These are phyloP conservation scores for Acanthosepion pharaonis DNA, from an alignment of 2,888 invertebrate genomes.

Conservation along the genomic window DNA sequence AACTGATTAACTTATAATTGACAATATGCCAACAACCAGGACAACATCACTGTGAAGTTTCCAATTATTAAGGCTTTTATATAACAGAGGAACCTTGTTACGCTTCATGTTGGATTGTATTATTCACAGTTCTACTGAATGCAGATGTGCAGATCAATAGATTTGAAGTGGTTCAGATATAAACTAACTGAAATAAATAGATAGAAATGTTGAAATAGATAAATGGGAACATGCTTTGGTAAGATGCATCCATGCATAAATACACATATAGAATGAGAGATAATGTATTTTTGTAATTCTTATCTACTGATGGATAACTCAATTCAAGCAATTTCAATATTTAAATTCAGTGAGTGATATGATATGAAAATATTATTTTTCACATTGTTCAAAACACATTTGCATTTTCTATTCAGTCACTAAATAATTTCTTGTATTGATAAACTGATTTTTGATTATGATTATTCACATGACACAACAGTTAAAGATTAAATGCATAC, in stretches of 20 bases:
- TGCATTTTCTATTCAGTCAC: not conserved
- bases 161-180: not conserved
- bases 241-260: not conserved
- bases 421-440: not conserved
- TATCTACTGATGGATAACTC: not conserved
- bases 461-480: not conserved
- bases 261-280: not conserved
- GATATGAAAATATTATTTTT: not conserved
- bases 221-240: not conserved
- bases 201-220: not conserved
- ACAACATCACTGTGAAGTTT: not conserved
- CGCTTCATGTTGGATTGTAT: not conserved
- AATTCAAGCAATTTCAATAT: not conserved
- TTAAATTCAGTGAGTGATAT: not conserved
- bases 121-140: not conserved
- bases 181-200: not conserved
- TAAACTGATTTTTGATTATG: not conserved
- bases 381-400: not conserved
- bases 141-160: not conserved
- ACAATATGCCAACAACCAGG: constrained; percentile 9
- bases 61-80: constrained; percentile 13
- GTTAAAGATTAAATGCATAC: not conserved
- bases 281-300: not conserved
- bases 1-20: constrained; percentile 10
- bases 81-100: not conserved